These are phyloP conservation scores for Ladona fulva DNA, from an alignment of 1,140 invertebrate genomes.

Conservation along the genomic window DNA sequence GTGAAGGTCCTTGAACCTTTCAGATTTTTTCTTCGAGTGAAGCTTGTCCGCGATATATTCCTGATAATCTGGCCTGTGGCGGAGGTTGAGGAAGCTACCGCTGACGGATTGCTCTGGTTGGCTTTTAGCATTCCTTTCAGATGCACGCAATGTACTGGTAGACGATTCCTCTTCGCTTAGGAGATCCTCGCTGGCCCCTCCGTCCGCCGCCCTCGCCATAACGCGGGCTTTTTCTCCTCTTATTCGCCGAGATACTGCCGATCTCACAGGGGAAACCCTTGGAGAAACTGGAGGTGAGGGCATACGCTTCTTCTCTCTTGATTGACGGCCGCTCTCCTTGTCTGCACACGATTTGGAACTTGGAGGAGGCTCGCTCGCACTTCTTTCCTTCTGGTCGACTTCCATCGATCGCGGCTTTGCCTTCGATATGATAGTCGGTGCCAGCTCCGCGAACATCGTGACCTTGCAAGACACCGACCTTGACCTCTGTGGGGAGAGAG, in stretches of 20 bases:
- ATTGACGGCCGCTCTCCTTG: not conserved
- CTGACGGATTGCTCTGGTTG: no score
- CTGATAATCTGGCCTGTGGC: constrained; percentile 49
- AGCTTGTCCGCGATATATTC: constrained; percentile 61
- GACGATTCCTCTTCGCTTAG: constrained; percentile 18
- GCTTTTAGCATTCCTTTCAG: no score
- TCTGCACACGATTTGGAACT: constrained; percentile 16
- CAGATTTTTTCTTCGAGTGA: constrained; percentile 61
- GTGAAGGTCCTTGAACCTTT: constrained; percentile 74
- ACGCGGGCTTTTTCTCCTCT: not conserved
- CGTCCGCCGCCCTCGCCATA: not conserved
- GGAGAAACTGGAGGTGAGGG: not conserved
- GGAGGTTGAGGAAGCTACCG: not conserved
- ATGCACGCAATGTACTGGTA: not conserved
- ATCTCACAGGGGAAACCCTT: not conserved
- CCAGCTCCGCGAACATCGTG: not conserved
- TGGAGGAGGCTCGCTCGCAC: constrained; percentile 39
- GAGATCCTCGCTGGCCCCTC: constrained; percentile 22
- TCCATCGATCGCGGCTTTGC: constrained; percentile 30
- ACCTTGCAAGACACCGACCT: not conserved
- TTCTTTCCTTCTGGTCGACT: constrained; percentile 34
- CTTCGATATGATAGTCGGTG: not conserved
- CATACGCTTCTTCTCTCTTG: not conserved
- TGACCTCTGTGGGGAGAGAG: not conserved
- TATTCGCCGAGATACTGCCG: not conserved